phyloP scores from a whole-genome alignment of 2,888 invertebrate genomes.

The Tipula vernalis region DNA sequence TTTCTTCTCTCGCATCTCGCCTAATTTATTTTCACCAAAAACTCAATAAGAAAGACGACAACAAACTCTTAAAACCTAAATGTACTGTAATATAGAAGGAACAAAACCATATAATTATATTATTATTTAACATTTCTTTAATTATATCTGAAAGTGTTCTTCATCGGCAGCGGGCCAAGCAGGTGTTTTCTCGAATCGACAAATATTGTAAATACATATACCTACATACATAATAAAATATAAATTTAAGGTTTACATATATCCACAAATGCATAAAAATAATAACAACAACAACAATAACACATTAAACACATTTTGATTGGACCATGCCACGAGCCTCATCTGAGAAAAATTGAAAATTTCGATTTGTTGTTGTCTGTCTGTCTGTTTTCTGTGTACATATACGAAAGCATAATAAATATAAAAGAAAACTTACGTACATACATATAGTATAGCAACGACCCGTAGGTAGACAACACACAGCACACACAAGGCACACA shows the following conservation, averaged over 20 bases:
- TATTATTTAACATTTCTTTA: constrained; percentile 11
- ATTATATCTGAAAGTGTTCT: constrained; percentile 12
- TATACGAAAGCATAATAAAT: background rate
- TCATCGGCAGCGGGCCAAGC: constrained; percentile 11
- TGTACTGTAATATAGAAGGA: background rate
- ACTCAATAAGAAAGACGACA: background rate
- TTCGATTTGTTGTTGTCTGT: constrained; percentile 5
- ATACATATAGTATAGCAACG: background rate
- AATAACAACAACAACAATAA: background rate
- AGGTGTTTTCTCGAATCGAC: background rate
- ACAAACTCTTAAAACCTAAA: background rate
- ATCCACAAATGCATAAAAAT: background rate
- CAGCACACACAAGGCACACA: background rate
- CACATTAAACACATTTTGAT: background rate
- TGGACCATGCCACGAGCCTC: constrained; percentile 11
- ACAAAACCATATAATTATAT: constrained; percentile 1
- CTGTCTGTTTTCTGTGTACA: background rate
- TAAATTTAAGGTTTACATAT: background rate
- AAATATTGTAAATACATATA: background rate
- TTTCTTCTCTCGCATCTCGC: background rate
- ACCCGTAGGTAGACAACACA: background rate
- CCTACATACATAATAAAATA: background rate
- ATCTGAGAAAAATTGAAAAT: constrained; percentile 7
- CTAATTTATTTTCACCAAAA: background rate
- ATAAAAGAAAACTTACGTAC: background rate